A percentile compares a stretch with the other conserved stretches of the same genome.
These are phyloP conservation scores for Harpagifer antarcticus DNA, from an alignment of 2,797 vertebrate genomes.

Conservation along the genomic window DNA sequence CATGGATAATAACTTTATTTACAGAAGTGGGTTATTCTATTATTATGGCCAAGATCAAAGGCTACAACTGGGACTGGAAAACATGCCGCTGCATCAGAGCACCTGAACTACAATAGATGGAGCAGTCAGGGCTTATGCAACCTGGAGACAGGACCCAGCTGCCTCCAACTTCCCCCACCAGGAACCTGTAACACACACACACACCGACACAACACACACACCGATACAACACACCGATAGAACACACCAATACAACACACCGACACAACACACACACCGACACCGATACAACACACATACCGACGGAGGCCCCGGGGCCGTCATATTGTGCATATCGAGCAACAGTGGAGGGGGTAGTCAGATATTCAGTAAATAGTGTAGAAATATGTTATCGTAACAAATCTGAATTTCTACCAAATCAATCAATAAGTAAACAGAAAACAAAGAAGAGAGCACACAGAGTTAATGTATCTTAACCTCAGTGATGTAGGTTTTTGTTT, in stretches of 20 bases:
- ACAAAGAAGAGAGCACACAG: constrained; percentile 4
- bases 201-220: not conserved
- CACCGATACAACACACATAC: not conserved
- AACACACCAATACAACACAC: no score
- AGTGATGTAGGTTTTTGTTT: constrained; percentile 1
- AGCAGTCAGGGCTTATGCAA: not conserved
- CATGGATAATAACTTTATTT: not conserved
- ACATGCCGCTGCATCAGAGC: not conserved
- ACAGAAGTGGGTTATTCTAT: not conserved
- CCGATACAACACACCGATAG: not conserved
- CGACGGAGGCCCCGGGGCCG: not conserved
- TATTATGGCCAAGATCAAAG: not conserved
- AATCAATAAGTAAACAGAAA: not conserved
- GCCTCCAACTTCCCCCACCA: not conserved
- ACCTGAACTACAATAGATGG: not conserved
- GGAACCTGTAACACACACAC: not conserved
- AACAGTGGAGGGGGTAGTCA: no score
- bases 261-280: not conserved
- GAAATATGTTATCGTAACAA: not conserved
- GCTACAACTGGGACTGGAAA: not conserved
- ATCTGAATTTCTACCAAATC: not conserved
- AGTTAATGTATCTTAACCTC: not conserved
- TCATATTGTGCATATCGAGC: not conserved
- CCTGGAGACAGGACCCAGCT: not conserved
- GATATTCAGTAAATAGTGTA: no score